These are phyloP conservation scores for Eupithecia exiguata DNA, from an alignment of 2,888 invertebrate species.

Conservation along the genomic window DNA sequence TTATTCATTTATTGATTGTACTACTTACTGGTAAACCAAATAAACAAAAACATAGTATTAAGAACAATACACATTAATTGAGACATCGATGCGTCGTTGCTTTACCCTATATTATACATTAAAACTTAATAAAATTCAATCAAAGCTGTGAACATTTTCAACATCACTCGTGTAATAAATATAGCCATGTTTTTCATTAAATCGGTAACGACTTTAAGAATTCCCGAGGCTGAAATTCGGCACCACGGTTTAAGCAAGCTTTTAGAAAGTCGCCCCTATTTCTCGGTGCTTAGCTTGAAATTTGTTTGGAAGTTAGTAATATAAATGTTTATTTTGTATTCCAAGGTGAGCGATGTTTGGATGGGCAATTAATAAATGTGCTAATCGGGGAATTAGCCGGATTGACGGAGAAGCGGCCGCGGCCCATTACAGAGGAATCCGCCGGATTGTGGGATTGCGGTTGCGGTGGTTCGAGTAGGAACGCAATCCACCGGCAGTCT, in stretches of 20 bases:
- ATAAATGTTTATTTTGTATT: conserved; percentile 19
- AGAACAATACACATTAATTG: too few relatives aligned
- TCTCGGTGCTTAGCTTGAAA: conserved; percentile 15
- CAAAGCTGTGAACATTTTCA: conserved; percentile 20
- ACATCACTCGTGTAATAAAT: conserved; percentile 25
- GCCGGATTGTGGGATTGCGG: not conserved
- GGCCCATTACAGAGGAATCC: not conserved
- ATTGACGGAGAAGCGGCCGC: conserved; percentile 14
- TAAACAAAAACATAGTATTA: too few relatives aligned
- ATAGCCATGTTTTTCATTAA: conserved; percentile 28
- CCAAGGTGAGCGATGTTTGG: conserved; percentile 27
- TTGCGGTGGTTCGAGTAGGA: not conserved
- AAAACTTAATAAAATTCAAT: conserved; percentile 10
- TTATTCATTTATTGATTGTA: too few relatives aligned
- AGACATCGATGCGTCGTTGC: too few relatives aligned
- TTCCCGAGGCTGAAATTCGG: conserved; percentile 8
- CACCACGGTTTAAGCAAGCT: conserved; percentile 11
- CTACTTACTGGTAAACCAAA: too few relatives aligned
- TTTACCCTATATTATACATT: not conserved
- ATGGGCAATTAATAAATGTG: conserved; percentile 40
- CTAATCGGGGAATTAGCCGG: conserved; percentile 35
- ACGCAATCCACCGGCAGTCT: not conserved
- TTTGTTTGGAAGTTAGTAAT: not conserved
- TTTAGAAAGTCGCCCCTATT: conserved; percentile 17
- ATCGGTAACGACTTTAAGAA: conserved; percentile 23